Evolutionary conservation across 2,797 vertebrate species (phyloP).

Genomic region (Falco peregrinus): DNA sequence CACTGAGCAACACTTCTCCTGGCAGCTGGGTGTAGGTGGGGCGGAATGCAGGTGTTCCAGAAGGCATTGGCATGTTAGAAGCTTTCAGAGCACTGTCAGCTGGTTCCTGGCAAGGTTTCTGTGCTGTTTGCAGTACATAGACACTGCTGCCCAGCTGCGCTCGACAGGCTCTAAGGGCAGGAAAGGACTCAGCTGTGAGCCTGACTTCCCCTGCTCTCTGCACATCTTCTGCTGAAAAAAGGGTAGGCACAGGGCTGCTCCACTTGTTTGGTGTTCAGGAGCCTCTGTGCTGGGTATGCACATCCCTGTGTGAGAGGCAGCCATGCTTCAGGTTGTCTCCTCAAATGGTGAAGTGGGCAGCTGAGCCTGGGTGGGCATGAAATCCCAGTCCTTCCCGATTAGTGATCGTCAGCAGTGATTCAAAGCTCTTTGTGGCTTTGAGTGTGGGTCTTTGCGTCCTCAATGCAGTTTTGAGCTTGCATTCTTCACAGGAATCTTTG

Average conservation of each 20-base stretch:
- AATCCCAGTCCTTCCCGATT: neutral
- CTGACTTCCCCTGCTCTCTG: neutral
- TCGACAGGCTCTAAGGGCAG: neutral
- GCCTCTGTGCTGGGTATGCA: neutral
- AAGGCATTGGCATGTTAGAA: neutral
- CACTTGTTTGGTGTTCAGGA: neutral
- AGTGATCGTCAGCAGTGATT: too few relatives aligned
- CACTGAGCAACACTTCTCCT: neutral
- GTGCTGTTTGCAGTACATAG: neutral
- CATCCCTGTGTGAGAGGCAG: neutral
- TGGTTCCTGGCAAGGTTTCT: neutral
- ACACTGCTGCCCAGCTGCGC: neutral
- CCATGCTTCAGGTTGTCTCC: neutral
- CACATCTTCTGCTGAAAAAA: neutral
- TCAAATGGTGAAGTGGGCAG: neutral
- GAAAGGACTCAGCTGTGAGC: neutral
- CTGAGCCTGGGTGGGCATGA: neutral
- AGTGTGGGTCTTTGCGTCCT: neutral
- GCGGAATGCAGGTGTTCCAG: conserved; percentile 11
- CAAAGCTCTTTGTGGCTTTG: neutral
- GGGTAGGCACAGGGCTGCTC: neutral
- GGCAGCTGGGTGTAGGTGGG: conserved; percentile 19
- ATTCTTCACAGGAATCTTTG: conserved; percentile 33
- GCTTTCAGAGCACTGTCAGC: neutral
- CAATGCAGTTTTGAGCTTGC: neutral